Conservation (phyloP, 2,797 vertebrate genomes). For the Poecilia picta region DNA sequence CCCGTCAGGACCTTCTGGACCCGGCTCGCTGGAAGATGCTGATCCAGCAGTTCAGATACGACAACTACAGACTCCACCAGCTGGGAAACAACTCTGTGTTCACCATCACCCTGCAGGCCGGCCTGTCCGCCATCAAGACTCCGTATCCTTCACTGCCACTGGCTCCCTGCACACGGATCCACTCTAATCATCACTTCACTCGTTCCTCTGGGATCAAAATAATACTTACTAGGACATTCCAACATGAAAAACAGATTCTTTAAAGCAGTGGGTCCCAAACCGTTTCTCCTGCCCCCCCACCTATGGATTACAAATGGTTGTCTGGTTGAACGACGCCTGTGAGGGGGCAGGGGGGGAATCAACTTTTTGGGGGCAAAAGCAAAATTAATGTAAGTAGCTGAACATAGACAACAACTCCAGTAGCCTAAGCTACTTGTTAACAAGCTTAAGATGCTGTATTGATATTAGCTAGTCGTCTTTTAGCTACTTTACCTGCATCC, state of each 20-base stretch:
- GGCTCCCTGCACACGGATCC: neutral
- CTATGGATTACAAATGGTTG: too few species aligned
- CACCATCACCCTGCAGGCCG: constrained; percentile 97
- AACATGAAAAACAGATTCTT: neutral
- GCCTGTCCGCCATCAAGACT: constrained; percentile 98
- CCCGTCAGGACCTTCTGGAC: constrained; percentile 93
- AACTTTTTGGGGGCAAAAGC: too few species aligned
- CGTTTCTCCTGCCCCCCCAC: too few species aligned
- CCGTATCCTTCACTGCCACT: constrained; percentile 89
- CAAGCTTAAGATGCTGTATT: too few species aligned
- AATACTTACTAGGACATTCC: neutral
- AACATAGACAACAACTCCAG: too few species aligned
- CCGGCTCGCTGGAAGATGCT: constrained; percentile 98
- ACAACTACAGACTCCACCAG: constrained; percentile 99
- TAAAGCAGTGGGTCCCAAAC: too few species aligned
- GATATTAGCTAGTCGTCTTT: too few species aligned
- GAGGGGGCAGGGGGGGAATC: too few species aligned
- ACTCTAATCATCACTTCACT: neutral
- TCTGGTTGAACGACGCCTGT: too few species aligned
- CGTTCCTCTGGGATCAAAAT: neutral
- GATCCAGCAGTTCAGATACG: constrained; percentile 98
- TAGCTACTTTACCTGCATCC: too few species aligned
- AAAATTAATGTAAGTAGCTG: too few species aligned
- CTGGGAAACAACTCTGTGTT: constrained; percentile 99
- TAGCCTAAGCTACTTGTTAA: too few species aligned